Base-by-base conservation (phyloP, 2,888 invertebrate species). In the Oscheius onirici region DNA sequence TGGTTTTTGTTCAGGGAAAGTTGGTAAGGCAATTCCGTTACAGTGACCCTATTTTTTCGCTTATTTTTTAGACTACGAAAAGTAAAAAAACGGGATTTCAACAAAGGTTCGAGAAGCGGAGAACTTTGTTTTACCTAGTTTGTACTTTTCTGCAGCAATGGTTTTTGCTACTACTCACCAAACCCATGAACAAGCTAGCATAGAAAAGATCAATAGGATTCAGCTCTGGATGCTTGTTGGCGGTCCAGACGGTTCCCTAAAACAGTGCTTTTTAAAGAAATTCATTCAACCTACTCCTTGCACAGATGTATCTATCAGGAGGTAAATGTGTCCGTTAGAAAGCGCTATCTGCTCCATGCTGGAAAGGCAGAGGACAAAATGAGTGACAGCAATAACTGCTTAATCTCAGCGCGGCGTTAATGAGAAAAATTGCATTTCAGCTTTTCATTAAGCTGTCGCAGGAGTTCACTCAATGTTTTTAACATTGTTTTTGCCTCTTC, bases 151-250 rank as follows among this genome's bases (percentile, higher is more conserved):
- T 34, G 34, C 34, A 34, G 34, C 34, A 34, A 34, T 34, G 34
- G 8, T 34, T 34, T 34, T 34, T 34, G 5, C 34, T 34, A 8
- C 3, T 22, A 46, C 49, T 63, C 24, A 49, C 63, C 11, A 63
- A 24, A 26, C 63, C 63, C 63, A 63, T 63, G 20, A 63, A 63
- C 28, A 63, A 20, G 26, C 63, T 63, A 46, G 63, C 63, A 49
- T 63, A 63, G 17, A 63, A 63, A 15, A 63, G 63, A 28, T 63
- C 63, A 1, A 49, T 63, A 15, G 63, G 28, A 46, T 49, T 63
- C 17, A 63, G 28, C 34, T 63, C 63, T n/a, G 63, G 63, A 49
- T 63, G 63, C 13, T 49, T 46, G 34, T 63, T 63, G n/a, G 63
- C 63, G n/a, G 46, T 63, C 63, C 63, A 63, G 3, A 63, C 20